These are phyloP conservation scores for Drosophila robusta DNA, from an alignment of 2,888 invertebrate genomes.

Conservation along the genomic window DNA sequence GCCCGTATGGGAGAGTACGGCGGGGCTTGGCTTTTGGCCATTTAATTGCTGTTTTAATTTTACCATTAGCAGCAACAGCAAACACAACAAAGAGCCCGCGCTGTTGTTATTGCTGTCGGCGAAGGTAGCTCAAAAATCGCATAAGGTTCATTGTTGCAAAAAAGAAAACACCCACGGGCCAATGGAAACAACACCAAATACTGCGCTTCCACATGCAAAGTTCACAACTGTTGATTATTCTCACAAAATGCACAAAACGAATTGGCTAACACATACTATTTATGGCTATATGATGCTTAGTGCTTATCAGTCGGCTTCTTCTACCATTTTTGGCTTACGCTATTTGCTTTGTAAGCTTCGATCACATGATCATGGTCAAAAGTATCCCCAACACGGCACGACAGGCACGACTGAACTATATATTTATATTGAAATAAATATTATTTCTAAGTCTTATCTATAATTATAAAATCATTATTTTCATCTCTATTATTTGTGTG, in stretches of 20 bases:
- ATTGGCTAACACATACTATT: constrained; percentile 11
- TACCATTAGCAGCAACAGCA: constrained; percentile 48
- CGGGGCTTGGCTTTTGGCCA: constrained; percentile 74
- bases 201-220: constrained; percentile 12
- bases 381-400: no score
- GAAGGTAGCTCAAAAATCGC: constrained; percentile 49
- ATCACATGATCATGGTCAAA: no score
- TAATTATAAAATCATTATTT: no score
- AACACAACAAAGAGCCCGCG: constrained; percentile 26
- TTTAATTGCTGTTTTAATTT: constrained; percentile 80
- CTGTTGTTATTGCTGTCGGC: constrained; percentile 34
- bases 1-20: background rate
- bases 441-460: no score
- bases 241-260: background rate
- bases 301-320: background rate
- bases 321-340: no score
- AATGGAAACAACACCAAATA: constrained; percentile 15
- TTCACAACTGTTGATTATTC: constrained; percentile 20
- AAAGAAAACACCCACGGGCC: constrained; percentile 58
- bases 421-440: no score
- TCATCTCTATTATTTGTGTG: no score
- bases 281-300: background rate
- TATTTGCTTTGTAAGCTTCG: no score
- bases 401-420: no score
- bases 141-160: constrained; percentile 72